Evolutionary conservation across 2,113 vertebrate genomes (phyloP), one percentile per base, ranked within the genome.

Genomic region (Dicentrarchus labrax): DNA sequence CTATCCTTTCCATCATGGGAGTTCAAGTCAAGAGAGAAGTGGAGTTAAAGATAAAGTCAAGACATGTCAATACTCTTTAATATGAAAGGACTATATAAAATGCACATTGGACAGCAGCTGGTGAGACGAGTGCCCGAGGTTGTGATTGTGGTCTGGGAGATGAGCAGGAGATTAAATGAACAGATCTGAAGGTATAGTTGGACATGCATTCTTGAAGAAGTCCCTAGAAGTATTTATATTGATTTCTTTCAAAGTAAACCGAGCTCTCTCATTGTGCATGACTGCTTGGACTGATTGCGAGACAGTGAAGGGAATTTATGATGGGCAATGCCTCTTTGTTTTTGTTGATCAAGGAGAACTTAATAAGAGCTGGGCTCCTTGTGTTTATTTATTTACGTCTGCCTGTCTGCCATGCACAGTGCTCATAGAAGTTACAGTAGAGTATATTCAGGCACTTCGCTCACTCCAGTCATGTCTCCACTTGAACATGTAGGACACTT

Each of bases 161-260:
- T 66, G 56, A 85, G 6, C 16, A 51, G 51, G 66, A 88, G 59
- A 79, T 83, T 60, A 83, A 78, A 85, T 84, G 60, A 81, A 78
- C 75, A 76, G 41, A 85, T 84, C 78, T 80, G 50, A 82, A 9
- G 65, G 9, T n/a, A 64, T 65, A 80, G 75, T 81, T 22, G 80
- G 62, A 84, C 45, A 47, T 51, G 50, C 53, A 62, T 72, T 21
- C 59, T 80, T 64, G 65, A 72, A 80, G 67, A 78, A 43, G 50
- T 53, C 84, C 80, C 72, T 61, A 19, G 48, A 73, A 72, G 43
- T 78, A 78, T 86, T 90, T 77, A 64, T 82, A 86, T 89, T 54
- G 74, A 76, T 79, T 72, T 68, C 6, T 73, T 80, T 76, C 47
- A 54, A 67, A 79, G 72, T 62, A 67, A 87, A 79, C 53, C 19